Evolutionary conservation across 2,113 vertebrate species (phyloP).

Genomic region (Solea solea): DNA sequence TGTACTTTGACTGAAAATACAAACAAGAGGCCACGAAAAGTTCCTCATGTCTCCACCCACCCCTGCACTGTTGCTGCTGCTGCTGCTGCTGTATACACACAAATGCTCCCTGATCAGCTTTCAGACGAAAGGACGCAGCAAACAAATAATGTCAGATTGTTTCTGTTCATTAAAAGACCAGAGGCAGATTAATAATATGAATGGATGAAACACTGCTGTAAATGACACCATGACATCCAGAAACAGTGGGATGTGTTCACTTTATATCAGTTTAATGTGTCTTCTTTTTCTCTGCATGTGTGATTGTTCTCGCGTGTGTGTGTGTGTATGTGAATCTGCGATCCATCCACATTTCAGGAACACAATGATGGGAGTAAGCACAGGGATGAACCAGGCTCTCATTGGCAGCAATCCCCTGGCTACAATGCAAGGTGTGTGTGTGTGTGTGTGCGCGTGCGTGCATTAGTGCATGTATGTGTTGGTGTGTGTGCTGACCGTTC

Average conservation of each 20-base stretch:
- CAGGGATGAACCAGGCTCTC: conserved; percentile 90
- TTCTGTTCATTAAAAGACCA: no score
- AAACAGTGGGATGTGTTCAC: no score
- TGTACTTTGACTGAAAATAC: no score
- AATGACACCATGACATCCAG: conserved; percentile 3
- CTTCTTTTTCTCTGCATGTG: conserved; percentile 43
- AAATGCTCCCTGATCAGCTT: no score
- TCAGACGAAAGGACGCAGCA: no score
- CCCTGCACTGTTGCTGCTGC: no score
- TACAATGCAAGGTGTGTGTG: conserved; percentile 92
- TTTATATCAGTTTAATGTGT: background rate
- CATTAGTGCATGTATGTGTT: conserved; percentile 77
- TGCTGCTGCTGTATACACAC: no score
- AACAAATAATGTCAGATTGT: no score
- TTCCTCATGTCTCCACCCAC: no score
- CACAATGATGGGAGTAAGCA: conserved; percentile 90
- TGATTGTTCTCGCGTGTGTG: conserved; percentile 9
- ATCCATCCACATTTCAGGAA: conserved; percentile 82
- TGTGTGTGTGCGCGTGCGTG: conserved; percentile 20
- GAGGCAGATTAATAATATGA: no score
- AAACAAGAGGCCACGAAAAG: no score
- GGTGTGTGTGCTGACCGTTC: conserved; percentile 12
- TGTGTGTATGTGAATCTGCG: conserved; percentile 35
- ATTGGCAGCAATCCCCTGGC: conserved; percentile 90
- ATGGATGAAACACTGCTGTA: background rate